Evolutionary conservation across 2,888 invertebrate species (phyloP).

Genomic region (Brachycybe producta): DNA sequence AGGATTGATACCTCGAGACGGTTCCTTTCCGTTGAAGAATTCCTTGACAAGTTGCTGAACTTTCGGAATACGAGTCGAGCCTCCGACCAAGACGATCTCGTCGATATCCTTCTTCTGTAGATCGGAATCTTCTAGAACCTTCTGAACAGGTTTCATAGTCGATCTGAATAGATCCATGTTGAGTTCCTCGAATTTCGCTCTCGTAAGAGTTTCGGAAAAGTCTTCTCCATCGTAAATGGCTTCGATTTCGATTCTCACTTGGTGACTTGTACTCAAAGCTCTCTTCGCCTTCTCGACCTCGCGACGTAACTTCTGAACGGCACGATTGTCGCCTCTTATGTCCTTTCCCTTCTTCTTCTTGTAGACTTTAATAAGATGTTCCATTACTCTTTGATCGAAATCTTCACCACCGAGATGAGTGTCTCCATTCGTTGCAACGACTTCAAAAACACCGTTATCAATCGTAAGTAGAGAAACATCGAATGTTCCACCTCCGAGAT

Average conservation of each 20-base stretch:
- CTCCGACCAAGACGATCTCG: constrained; percentile 97
- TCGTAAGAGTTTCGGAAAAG: constrained; percentile 92
- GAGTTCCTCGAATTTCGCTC: constrained; percentile 96
- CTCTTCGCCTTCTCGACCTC: constrained; percentile 97
- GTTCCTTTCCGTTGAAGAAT: constrained; percentile 96
- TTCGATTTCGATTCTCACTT: constrained; percentile 92
- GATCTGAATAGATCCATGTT: constrained; percentile 74
- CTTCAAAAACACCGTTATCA: constrained; percentile 46
- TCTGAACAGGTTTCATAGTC: constrained; percentile 87
- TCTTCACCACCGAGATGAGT: constrained; percentile 98
- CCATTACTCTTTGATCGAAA: constrained; percentile 96
- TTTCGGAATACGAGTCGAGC: constrained; percentile 97
- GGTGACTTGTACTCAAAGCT: constrained; percentile 79
- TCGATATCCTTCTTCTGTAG: constrained; percentile 97
- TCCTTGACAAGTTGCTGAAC: constrained; percentile 50
- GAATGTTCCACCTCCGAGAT: constrained; percentile 46
- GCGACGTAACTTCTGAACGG: constrained; percentile 88
- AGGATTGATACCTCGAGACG: constrained; percentile 93
- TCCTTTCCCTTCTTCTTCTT: constrained; percentile 98
- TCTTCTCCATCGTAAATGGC: constrained; percentile 97
- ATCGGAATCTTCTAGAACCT: constrained; percentile 95
- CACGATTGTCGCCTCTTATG: constrained; percentile 80
- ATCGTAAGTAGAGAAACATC: constrained; percentile 45
- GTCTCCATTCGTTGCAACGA: constrained; percentile 39
- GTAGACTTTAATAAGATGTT: constrained; percentile 96